These are phyloP conservation scores for Mus minutoides DNA, from an alignment of 2,797 vertebrate genomes.

Conservation along the genomic window DNA sequence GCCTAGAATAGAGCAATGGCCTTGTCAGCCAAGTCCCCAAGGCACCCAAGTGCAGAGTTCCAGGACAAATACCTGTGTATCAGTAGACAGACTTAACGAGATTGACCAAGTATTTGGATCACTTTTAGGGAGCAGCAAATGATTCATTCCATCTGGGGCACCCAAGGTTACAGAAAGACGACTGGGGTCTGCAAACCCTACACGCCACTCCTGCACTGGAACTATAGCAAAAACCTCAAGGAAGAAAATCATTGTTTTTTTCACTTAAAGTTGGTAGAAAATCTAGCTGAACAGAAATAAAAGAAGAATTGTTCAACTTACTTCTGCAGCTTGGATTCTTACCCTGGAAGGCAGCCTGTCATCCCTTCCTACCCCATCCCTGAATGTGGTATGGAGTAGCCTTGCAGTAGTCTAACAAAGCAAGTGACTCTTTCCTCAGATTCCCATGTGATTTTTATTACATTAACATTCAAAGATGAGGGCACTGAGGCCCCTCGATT, in stretches of 20 bases:
- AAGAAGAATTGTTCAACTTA: background rate
- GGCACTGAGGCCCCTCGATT: background rate
- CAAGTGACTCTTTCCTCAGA: background rate
- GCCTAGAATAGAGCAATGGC: background rate
- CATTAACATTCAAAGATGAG: conserved; percentile 9
- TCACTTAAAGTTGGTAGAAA: conserved; percentile 27
- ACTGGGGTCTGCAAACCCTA: background rate
- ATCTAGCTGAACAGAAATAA: background rate
- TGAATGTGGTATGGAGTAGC: no score
- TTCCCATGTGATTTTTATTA: background rate
- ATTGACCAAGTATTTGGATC: background rate
- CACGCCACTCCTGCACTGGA: background rate
- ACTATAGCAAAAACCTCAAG: conserved; percentile 13
- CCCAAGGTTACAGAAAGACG: background rate
- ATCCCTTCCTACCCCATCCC: background rate
- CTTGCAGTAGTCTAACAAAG: background rate
- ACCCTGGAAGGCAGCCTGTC: background rate
- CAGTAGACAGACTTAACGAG: background rate
- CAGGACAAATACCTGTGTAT: background rate
- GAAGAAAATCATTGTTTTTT: conserved; percentile 8
- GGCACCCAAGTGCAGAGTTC: background rate
- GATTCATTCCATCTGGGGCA: conserved; percentile 30
- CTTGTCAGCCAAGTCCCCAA: background rate
- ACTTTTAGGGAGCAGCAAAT: background rate
- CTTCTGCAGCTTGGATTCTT: background rate